Conservation (phyloP, 1,140 invertebrate species). For the Mycetomoellerius zeteki region DNA sequence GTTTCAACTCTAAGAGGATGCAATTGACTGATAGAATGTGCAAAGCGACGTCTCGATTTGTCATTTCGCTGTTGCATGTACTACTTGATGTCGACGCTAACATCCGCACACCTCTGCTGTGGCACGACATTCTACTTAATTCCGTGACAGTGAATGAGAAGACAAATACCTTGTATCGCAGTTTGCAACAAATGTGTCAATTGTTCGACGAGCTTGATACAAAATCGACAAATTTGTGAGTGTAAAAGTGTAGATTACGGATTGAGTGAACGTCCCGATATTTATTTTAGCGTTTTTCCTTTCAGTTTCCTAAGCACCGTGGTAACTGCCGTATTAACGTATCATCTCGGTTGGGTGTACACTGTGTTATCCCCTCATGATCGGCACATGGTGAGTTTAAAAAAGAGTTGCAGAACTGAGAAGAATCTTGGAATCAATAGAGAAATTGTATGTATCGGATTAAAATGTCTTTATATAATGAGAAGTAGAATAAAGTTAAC, state of each 20-base stretch:
- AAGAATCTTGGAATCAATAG: neutral
- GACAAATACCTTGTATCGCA: constrained; percentile 73
- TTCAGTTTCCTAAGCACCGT: constrained; percentile 96
- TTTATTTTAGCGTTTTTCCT: constrained; percentile 78
- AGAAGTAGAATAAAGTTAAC: neutral
- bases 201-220: constrained; percentile 83
- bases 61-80: constrained; percentile 79
- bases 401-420: neutral
- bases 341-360: constrained; percentile 96
- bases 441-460: neutral
- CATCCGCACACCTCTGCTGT: constrained; percentile 77
- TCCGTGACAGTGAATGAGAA: constrained; percentile 76
- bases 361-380: constrained; percentile 88
- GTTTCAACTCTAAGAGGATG: constrained; percentile 68
- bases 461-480: neutral
- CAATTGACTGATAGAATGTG: constrained; percentile 78
- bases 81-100: constrained; percentile 70
- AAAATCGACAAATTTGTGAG: constrained; percentile 86
- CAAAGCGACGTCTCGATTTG: constrained; percentile 76
- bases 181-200: constrained; percentile 83
- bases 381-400: constrained; percentile 76
- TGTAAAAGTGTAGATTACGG: constrained; percentile 40
- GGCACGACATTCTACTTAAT: constrained; percentile 84
- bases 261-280: constrained; percentile 14
- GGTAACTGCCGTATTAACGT: constrained; percentile 94